A percentile compares a stretch with the other conserved stretches of the same genome.
Evolutionary conservation across 2,113 vertebrate species (phyloP).

Genomic region (Nansenia antarctica): DNA sequence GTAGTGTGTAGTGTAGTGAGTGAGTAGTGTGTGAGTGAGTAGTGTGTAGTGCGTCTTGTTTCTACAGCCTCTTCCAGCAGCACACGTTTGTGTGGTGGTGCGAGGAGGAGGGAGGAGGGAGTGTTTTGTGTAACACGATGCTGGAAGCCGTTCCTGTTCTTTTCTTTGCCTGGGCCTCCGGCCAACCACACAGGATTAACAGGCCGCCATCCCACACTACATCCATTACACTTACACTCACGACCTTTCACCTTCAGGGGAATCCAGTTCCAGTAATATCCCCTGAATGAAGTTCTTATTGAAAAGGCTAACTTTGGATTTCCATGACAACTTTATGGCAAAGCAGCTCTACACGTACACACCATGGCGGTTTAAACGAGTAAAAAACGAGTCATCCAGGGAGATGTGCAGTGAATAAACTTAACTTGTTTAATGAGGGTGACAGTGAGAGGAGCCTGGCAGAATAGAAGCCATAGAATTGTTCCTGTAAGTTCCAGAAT

Average conservation of each 20-base stretch:
- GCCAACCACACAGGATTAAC: constrained; percentile 62
- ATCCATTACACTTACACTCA: constrained; percentile 1
- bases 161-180: constrained; percentile 49
- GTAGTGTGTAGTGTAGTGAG: no score
- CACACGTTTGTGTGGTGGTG: constrained; percentile 48
- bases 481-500: constrained; percentile 17
- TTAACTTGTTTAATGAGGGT: constrained; percentile 32
- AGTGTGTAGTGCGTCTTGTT: background rate
- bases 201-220: constrained; percentile 33
- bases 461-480: constrained; percentile 6
- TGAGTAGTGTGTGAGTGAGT: no score
- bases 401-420: background rate
- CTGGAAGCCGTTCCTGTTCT: constrained; percentile 15
- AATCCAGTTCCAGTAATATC: background rate
- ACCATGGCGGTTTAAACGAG: no score
- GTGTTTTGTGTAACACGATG: constrained; percentile 55
- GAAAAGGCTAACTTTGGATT: background rate
- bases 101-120: constrained; percentile 43
- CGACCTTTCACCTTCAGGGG: background rate
- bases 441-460: background rate
- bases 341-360: no score
- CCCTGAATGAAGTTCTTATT: no score
- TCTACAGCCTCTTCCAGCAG: background rate
- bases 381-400: background rate
- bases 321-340: background rate